Conservation (phyloP, 2,113 vertebrate species). For the Trachemys scripta region DNA sequence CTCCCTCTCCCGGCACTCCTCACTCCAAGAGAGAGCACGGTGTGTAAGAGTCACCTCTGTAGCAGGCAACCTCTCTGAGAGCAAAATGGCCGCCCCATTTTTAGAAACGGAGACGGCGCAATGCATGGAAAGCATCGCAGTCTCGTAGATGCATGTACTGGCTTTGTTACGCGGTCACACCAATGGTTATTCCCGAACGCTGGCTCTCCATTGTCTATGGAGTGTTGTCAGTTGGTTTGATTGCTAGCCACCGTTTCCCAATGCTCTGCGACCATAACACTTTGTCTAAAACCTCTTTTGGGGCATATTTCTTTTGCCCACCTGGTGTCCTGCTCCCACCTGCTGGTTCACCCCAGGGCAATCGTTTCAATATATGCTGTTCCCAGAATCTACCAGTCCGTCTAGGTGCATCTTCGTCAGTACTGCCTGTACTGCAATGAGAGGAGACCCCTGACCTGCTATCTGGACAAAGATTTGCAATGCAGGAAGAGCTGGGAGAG, state of each 20-base stretch:
- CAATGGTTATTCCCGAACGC: background rate
- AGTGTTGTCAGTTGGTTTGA: background rate
- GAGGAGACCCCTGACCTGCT: background rate
- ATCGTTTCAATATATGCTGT: background rate
- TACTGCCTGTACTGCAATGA: background rate
- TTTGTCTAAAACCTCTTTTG: background rate
- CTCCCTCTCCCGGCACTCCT: no score
- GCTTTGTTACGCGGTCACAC: background rate
- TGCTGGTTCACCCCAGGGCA: background rate
- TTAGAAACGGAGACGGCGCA: background rate
- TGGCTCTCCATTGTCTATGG: background rate
- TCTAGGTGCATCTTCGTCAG: background rate
- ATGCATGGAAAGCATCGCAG: background rate
- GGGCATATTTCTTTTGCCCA: background rate
- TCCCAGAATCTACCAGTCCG: background rate
- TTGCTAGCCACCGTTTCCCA: background rate
- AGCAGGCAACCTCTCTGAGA: background rate
- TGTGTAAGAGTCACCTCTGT: background rate
- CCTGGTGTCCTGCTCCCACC: background rate
- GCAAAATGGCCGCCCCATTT: background rate
- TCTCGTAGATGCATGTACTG: background rate
- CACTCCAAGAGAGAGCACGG: background rate
- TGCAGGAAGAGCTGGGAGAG: background rate
- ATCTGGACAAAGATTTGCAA: background rate
- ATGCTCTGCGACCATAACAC: background rate